These are phyloP conservation scores for Oxytorus armatus DNA, from an alignment of 2,888 invertebrate genomes.

Conservation along the genomic window DNA sequence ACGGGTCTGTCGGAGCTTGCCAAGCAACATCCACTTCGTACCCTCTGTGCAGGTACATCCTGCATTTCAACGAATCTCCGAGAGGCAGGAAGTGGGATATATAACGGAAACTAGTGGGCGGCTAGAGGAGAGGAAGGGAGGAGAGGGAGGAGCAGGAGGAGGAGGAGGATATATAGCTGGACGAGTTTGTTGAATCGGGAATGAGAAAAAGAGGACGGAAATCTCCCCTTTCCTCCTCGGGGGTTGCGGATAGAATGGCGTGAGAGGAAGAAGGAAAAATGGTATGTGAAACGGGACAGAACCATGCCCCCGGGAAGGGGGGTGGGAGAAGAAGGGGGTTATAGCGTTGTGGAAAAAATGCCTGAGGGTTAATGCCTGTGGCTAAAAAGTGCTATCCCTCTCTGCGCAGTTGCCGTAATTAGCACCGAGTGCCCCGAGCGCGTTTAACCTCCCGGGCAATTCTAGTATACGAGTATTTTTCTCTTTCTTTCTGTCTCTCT, in stretches of 20 bases:
- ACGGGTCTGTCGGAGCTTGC: conserved; percentile 20
- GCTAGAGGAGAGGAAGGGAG: background rate
- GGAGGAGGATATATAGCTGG: conserved; percentile 1
- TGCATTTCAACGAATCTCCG: conserved; percentile 15
- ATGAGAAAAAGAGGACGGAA: conserved; percentile 41
- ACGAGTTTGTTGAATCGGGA: conserved; percentile 62
- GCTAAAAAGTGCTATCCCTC: conserved; percentile 77
- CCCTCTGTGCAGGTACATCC: conserved; percentile 25
- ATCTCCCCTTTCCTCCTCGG: conserved; percentile 13
- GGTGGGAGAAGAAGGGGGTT: conserved; percentile 1
- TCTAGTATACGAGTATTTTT: conserved; percentile 42
- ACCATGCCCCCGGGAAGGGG: background rate
- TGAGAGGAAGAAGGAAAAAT: conserved; percentile 40
- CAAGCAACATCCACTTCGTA: conserved; percentile 29
- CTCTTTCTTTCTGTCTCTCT: conserved; percentile 13
- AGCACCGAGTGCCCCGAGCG: conserved; percentile 59
- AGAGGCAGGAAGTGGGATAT: conserved; percentile 10
- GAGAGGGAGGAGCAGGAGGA: background rate
- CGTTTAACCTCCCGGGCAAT: conserved; percentile 47
- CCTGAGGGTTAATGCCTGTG: conserved; percentile 75
- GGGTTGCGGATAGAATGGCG: conserved; percentile 23
- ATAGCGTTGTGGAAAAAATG: conserved; percentile 72
- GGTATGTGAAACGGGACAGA: conserved; percentile 37
- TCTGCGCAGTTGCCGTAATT: conserved; percentile 66
- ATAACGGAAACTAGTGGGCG: conserved; percentile 2